A percentile compares a stretch with the other conserved stretches of the same genome.
These are phyloP conservation scores for Rhabdomys dilectus DNA, from an alignment of 2,113 vertebrate species.

Conservation along the genomic window DNA sequence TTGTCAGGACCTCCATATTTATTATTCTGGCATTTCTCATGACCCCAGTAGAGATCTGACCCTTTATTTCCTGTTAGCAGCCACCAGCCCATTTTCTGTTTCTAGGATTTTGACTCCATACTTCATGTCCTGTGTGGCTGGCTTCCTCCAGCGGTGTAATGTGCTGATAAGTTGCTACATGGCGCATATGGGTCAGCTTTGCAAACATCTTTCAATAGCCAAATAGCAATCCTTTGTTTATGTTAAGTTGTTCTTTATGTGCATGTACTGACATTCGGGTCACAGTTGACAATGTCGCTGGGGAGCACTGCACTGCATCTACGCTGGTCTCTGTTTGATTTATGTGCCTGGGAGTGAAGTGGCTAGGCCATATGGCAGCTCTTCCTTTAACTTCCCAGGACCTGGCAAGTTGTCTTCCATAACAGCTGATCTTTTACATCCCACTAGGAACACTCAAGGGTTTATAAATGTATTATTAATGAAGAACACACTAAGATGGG, in stretches of 20 bases:
- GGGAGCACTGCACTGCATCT: neutral
- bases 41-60: neutral
- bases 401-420: conserved; percentile 29
- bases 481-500: conserved; percentile 66
- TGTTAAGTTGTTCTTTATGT: neutral
- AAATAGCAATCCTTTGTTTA: conserved; percentile 1
- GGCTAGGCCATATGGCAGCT: conserved; percentile 14
- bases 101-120: conserved; percentile 13
- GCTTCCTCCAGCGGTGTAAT: neutral
- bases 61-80: neutral
- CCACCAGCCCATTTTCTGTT: neutral
- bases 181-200: neutral
- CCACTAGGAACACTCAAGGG: conserved; percentile 28
- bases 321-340: neutral
- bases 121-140: conserved; percentile 8
- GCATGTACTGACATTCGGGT: neutral
- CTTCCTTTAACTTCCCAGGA: conserved; percentile 59
- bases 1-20: neutral
- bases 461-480: conserved; percentile 71
- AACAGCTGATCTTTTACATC: conserved; percentile 53
- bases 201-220: neutral
- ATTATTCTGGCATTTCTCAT: neutral
- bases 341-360: conserved; percentile 39
- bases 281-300: neutral
- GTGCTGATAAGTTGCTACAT: neutral